Base-by-base conservation (phyloP, 2,113 vertebrate species). In the Cyanoramphus novaezelandiae region DNA sequence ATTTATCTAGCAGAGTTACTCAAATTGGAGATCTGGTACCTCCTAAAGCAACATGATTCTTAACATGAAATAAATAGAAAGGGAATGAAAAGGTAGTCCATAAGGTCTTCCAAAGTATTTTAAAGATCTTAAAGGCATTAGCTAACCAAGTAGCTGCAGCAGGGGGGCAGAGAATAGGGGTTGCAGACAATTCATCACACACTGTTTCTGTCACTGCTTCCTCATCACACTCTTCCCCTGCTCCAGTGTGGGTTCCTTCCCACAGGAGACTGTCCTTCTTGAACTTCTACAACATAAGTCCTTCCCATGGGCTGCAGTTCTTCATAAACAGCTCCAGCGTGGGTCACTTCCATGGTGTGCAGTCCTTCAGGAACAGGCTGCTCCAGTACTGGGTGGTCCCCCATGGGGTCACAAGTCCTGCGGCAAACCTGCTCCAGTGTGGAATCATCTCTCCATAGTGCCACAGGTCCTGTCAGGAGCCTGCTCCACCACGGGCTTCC, bases 251-350 rank as follows among this genome's bases (percentile, higher is more conserved):
- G 15, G 7, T 31, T 64, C 25, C 9, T 6, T 82, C 23, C 19
- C 31, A 23, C 4, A 11, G 14, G 24, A 53, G 10, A 35, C 29
- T 70, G 39, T 13, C 10, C 5, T 60, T 10, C 31, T 8, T 11
- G 10, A 33, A 60, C 9, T 60, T 63, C 8, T 59, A 15, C 17
- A 52, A 16, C 1, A 0, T 37, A 14, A 2, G 28, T 75, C 27
- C 18, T 1, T 74, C 11, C 39, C 35, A 46, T 1, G 5, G 46
- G 33, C 2, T 39, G 17, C 27, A 53, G 57, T 59, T 29, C 69
- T 50, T 46, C 14, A 35, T 1, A 5, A 62, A 16, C 21, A 57
- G 19, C 14, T 65, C 12, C 52, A 52, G 23, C 0, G 0, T 33
- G 20, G 3, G 33, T 75, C 17, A 19, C 2, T 74, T 17, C n/a